Conservation (phyloP, 1,140 invertebrate species). For the Aphelinus certus region DNA sequence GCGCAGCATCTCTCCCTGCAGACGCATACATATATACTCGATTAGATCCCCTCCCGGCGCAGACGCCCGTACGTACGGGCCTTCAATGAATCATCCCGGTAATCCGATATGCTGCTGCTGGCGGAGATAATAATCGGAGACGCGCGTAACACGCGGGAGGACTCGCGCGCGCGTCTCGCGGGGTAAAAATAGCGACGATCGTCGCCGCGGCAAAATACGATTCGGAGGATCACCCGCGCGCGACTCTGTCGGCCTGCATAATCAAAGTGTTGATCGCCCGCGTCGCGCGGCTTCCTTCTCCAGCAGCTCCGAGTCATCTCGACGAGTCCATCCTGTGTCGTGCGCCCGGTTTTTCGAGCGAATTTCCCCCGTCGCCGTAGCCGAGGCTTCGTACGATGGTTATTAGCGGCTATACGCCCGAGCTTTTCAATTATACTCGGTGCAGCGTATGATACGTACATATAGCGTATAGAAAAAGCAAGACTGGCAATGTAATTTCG, state of each 20-base stretch:
- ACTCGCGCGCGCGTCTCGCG: background rate
- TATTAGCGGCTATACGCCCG: background rate
- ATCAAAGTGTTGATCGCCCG: constrained; percentile 22
- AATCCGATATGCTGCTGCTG: constrained; percentile 6
- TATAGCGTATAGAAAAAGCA: too few species aligned
- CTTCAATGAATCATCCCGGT: constrained; percentile 30
- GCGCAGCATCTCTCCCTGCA: background rate
- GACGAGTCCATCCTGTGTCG: too few species aligned
- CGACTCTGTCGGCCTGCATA: constrained; percentile 7
- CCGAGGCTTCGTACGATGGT: too few species aligned
- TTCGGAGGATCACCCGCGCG: background rate
- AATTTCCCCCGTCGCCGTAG: too few species aligned
- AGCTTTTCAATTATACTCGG: constrained; percentile 5
- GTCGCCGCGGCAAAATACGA: constrained; percentile 17
- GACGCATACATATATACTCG: constrained; percentile 9
- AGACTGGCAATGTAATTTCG: too few species aligned
- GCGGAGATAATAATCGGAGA: background rate
- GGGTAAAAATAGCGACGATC: constrained; percentile 24
- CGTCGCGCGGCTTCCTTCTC: too few species aligned
- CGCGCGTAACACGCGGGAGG: constrained; percentile 8
- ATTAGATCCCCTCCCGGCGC: constrained; percentile 14
- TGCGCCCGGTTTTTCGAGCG: too few species aligned
- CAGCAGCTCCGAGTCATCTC: too few species aligned
- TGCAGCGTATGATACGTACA: too few species aligned
- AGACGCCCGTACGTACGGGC: constrained; percentile 26